These are phyloP conservation scores for Echeneis naucrates DNA, from an alignment of 2,797 vertebrate species.

Conservation along the genomic window DNA sequence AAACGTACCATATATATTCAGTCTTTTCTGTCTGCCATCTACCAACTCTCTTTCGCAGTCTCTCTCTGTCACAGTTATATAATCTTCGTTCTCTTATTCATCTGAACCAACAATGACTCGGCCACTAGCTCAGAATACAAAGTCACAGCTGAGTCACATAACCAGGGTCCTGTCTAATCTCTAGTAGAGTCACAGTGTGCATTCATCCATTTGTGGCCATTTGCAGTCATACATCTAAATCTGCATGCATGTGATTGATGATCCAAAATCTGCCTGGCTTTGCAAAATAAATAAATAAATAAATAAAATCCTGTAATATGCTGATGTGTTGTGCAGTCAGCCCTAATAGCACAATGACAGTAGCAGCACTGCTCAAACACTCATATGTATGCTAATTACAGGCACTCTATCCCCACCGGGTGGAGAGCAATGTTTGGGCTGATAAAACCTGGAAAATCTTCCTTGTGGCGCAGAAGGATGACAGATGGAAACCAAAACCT, in stretches of 20 bases:
- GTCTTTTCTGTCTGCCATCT: slow-evolving; percentile 1
- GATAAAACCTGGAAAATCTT: slow-evolving; percentile 66
- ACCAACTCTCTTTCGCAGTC: slow-evolving; percentile 25
- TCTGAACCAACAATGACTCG: slow-evolving; percentile 48
- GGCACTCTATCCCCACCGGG: slow-evolving; percentile 49
- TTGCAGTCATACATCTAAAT: slow-evolving; percentile 16
- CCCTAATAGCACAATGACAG: slow-evolving; percentile 35
- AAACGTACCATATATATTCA: background rate
- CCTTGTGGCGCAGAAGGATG: slow-evolving; percentile 40
- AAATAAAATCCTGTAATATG: slow-evolving; percentile 27
- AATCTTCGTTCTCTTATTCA: slow-evolving; percentile 60
- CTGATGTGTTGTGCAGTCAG: slow-evolving; percentile 34
- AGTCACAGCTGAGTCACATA: slow-evolving; percentile 70
- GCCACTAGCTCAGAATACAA: slow-evolving; percentile 59
- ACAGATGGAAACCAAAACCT: slow-evolving; percentile 43
- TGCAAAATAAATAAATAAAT: slow-evolving; percentile 58
- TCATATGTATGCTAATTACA: slow-evolving; percentile 79
- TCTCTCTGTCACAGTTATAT: slow-evolving; percentile 56
- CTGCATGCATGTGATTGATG: slow-evolving; percentile 15
- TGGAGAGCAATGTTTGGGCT: slow-evolving; percentile 54
- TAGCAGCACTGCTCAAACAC: slow-evolving; percentile 44
- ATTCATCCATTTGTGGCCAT: slow-evolving; percentile 2
- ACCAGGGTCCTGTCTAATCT: slow-evolving; percentile 35
- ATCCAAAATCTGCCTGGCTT: slow-evolving; percentile 14
- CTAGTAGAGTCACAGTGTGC: slow-evolving; percentile 9